phyloP scores from a whole-genome alignment of 2,888 invertebrate genomes.

The Tenthredo scrophulariae region DNA sequence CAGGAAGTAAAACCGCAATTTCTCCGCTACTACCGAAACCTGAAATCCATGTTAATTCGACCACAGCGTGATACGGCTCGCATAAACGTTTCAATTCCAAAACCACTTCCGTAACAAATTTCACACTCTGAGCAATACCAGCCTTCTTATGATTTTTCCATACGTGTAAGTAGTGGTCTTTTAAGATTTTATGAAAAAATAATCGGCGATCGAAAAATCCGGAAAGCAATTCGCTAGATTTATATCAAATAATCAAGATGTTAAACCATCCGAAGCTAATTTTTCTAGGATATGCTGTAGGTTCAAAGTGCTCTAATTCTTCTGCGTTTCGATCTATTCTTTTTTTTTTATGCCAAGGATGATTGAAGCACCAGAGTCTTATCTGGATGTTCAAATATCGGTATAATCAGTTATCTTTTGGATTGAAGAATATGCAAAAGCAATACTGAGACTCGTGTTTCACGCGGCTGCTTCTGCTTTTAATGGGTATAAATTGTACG shows the following conservation, averaged over 20 bases:
- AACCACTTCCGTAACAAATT: conserved; percentile 45
- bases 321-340: background rate
- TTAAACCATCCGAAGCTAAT: background rate
- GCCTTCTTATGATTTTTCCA: background rate
- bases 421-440: background rate
- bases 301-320: background rate
- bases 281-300: background rate
- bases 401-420: background rate
- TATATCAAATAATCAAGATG: background rate
- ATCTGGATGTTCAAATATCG: background rate
- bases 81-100: conserved; percentile 26
- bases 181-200: background rate
- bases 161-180: background rate
- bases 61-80: conserved; percentile 16
- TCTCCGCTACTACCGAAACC: conserved; percentile 32
- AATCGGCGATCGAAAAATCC: background rate
- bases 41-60: conserved; percentile 47
- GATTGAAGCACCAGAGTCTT: background rate
- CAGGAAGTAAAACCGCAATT: conserved; percentile 49
- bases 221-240: background rate
- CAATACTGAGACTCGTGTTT: background rate
- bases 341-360: background rate
- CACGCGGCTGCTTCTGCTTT: background rate
- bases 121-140: conserved; percentile 5
- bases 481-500: conserved; percentile 32